phyloP scores from a whole-genome alignment of 2,113 vertebrate species.

The Galeopterus variegatus region DNA sequence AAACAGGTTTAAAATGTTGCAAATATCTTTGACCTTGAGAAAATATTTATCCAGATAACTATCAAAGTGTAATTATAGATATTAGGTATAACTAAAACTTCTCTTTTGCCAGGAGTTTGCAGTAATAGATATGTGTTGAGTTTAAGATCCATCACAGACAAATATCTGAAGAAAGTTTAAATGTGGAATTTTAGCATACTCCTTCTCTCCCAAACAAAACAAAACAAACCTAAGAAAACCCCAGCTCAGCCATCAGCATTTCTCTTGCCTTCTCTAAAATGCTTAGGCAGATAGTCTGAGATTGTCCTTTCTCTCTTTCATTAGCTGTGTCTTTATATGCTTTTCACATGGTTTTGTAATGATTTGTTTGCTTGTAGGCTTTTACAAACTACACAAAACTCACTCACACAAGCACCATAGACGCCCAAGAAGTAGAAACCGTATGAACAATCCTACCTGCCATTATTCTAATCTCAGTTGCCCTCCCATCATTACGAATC shows the following conservation, averaged over 20 bases:
- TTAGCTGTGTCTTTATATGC: background rate
- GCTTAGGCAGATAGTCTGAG: background rate
- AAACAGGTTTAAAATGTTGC: conserved; percentile 2
- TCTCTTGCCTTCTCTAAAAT: conserved; percentile 23
- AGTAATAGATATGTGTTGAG: background rate
- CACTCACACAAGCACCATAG: too few species aligned
- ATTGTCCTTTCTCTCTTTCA: conserved; percentile 3
- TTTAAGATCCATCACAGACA: conserved; percentile 14
- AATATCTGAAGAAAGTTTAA: conserved; percentile 26
- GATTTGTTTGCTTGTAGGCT: background rate
- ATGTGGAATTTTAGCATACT: conserved; percentile 19
- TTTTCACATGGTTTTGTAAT: conserved; percentile 26
- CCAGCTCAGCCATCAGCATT: background rate
- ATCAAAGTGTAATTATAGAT: conserved; percentile 5
- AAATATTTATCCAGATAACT: conserved; percentile 32
- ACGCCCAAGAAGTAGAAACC: too few species aligned
- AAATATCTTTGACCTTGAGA: conserved; percentile 52
- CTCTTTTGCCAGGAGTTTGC: conserved; percentile 1
- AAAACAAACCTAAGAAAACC: background rate
- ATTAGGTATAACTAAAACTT: conserved; percentile 32
- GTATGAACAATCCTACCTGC: too few species aligned
- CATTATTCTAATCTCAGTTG: too few species aligned
- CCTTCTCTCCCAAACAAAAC: background rate
- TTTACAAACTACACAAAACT: background rate
- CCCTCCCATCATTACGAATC: too few species aligned